These are phyloP conservation scores for Lordiphosa clarofinis DNA, from an alignment of 1,140 invertebrate species.

Conservation along the genomic window DNA sequence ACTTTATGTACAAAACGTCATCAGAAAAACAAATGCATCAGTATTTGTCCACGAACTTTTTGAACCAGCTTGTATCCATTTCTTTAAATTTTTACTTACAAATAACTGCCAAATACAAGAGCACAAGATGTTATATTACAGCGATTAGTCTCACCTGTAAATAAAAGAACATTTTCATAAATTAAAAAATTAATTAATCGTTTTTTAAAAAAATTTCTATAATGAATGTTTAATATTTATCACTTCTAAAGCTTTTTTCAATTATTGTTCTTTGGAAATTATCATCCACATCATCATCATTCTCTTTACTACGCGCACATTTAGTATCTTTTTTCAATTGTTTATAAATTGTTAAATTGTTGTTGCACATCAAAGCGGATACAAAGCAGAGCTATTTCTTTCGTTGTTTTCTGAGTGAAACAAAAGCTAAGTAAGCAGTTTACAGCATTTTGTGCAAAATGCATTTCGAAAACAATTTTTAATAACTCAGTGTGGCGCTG, in stretches of 20 bases:
- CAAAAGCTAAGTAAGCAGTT: conserved; percentile 30
- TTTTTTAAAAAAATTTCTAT: too few species aligned
- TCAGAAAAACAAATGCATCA: too few species aligned
- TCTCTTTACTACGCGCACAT: conserved; percentile 4
- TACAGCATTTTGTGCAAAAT: conserved; percentile 29
- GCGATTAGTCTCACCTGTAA: conserved; percentile 5
- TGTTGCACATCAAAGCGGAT: conserved; percentile 26
- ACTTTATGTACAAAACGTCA: too few species aligned
- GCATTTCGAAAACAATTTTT: conserved; percentile 58
- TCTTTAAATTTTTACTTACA: too few species aligned
- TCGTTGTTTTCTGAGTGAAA: too few species aligned
- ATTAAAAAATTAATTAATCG: conserved; percentile 3
- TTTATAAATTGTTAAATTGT: conserved; percentile 31
- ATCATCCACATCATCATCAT: neutral
- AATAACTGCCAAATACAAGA: too few species aligned
- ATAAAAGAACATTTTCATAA: conserved; percentile 1
- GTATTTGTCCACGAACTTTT: too few species aligned
- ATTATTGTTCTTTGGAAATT: neutral
- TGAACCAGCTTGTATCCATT: too few species aligned
- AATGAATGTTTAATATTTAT: neutral
- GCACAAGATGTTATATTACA: too few species aligned
- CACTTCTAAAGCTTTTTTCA: neutral
- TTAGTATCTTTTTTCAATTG: conserved; percentile 26
- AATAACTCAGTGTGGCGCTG: conserved; percentile 57
- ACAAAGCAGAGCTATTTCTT: conserved; percentile 47